phyloP scores from a whole-genome alignment of 1,140 invertebrate genomes.

The Sitobion miscanthi region DNA sequence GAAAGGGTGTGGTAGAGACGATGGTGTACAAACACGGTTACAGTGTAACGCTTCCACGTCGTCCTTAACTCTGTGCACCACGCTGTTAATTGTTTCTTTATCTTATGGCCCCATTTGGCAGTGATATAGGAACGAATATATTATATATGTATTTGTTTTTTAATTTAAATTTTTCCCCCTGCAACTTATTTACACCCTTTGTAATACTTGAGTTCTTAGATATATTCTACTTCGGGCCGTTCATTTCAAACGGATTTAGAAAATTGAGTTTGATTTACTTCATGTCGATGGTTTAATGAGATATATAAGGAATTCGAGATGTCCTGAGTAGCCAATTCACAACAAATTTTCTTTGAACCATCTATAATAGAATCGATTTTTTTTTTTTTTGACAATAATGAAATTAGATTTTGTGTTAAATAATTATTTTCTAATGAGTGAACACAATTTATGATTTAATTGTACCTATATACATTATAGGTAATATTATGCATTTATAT shows the following conservation, averaged over 20 bases:
- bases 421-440: neutral
- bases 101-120: neutral
- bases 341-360: neutral
- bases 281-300: neutral
- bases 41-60: neutral
- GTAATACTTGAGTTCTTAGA: neutral
- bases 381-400: neutral
- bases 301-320: neutral
- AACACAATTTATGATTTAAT: neutral
- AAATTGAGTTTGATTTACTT: neutral
- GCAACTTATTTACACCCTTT: neutral
- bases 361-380: neutral
- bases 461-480: no score
- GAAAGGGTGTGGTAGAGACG: neutral
- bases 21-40: neutral
- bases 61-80: neutral
- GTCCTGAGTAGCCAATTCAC: neutral
- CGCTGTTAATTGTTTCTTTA: conserved; percentile 38
- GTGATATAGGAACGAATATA: neutral
- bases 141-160: neutral
- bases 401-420: neutral
- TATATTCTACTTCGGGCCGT: neutral
- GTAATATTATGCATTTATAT: no score
- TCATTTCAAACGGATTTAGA: neutral
- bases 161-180: neutral